These are phyloP conservation scores for Nomada hirtipes DNA, from an alignment of 2,888 invertebrate genomes.

Conservation along the genomic window DNA sequence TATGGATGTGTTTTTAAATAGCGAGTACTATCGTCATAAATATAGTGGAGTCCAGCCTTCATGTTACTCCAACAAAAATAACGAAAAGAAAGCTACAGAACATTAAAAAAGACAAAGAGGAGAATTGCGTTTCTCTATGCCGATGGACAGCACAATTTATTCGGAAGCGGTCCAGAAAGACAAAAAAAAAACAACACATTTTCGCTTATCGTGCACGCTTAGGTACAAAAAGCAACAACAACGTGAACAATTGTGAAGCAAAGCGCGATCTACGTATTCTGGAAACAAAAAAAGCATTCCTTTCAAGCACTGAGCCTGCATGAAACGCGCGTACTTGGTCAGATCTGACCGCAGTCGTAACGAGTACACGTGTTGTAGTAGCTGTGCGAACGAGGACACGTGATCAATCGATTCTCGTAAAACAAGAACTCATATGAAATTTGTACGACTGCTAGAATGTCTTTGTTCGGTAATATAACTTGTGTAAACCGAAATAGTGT, in stretches of 20 bases:
- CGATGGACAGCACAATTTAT: neutral
- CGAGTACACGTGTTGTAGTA: neutral
- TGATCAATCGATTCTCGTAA: slow-evolving; percentile 33
- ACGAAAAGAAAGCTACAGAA: neutral
- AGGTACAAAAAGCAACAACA: slow-evolving; percentile 32
- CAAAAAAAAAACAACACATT: neutral
- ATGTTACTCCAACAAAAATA: neutral
- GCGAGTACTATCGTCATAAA: neutral
- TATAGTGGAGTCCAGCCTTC: neutral
- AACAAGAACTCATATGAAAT: neutral
- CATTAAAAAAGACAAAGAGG: neutral
- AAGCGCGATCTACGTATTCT: slow-evolving; percentile 44
- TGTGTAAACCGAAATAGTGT: neutral
- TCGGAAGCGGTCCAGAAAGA: slow-evolving; percentile 9
- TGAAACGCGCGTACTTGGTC: slow-evolving; percentile 41
- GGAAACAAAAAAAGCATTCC: slow-evolving; percentile 44
- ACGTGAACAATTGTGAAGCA: slow-evolving; percentile 37
- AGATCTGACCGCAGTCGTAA: slow-evolving; percentile 12
- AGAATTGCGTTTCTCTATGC: slow-evolving; percentile 20
- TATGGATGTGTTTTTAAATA: neutral
- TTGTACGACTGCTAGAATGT: neutral
- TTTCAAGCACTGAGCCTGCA: slow-evolving; percentile 49
- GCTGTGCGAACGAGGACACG: slow-evolving; percentile 61
- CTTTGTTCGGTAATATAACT: neutral
- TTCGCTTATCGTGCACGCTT: slow-evolving; percentile 34